Evolutionary conservation across 2,888 invertebrate species (phyloP).

Genomic region (Icerya purchasi): DNA sequence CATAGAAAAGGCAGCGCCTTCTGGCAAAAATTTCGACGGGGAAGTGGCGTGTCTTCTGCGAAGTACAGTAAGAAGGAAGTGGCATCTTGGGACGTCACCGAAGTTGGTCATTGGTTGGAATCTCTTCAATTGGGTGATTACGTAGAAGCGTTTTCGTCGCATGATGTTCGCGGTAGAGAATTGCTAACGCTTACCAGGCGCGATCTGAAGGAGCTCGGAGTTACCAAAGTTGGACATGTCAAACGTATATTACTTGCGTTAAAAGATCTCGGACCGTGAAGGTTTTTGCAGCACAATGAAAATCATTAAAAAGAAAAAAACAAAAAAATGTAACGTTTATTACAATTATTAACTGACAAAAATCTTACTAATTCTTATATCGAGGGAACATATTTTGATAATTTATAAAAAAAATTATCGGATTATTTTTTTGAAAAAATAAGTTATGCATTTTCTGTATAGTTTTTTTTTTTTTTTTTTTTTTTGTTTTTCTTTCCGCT

Average conservation of each 20-base stretch:
- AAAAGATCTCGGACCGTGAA: slow-evolving; percentile 34
- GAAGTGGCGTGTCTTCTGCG: slow-evolving; percentile 19
- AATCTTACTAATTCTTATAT: too few relatives aligned
- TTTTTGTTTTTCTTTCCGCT: too few relatives aligned
- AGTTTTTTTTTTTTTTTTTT: too few relatives aligned
- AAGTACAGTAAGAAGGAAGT: slow-evolving; percentile 27
- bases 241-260: slow-evolving; percentile 85
- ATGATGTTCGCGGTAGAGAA: slow-evolving; percentile 81
- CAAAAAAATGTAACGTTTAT: not conserved
- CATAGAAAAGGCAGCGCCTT: slow-evolving; percentile 23
- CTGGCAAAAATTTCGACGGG: slow-evolving; percentile 41
- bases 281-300: not conserved
- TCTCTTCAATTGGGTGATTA: slow-evolving; percentile 75
- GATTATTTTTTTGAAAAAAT: too few relatives aligned
- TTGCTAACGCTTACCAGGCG: slow-evolving; percentile 64
- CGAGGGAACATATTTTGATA: too few relatives aligned
- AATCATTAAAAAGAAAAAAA: not conserved
- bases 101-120: slow-evolving; percentile 79
- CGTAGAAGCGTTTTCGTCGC: slow-evolving; percentile 66
- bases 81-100: slow-evolving; percentile 61
- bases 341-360: not conserved
- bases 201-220: slow-evolving; percentile 73
- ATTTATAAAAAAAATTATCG: too few relatives aligned
- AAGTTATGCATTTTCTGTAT: too few relatives aligned
- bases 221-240: slow-evolving; percentile 86